These are phyloP conservation scores for Leuctra nigra DNA, from an alignment of 2,888 invertebrate species.

Conservation along the genomic window DNA sequence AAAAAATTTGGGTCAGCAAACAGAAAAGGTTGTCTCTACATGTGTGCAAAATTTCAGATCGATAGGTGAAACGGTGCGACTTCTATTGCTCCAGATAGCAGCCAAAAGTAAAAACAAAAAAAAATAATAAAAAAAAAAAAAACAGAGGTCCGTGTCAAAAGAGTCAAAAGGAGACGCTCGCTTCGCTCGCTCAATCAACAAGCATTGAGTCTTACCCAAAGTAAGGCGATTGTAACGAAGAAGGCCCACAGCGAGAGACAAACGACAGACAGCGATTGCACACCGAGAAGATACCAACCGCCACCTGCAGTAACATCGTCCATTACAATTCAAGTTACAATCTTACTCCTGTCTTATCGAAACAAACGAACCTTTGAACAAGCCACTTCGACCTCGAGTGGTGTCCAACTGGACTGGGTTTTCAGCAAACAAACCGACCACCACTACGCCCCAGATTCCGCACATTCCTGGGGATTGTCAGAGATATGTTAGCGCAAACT, in stretches of 20 bases:
- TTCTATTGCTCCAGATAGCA: no score
- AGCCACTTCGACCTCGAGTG: slow-evolving; percentile 49
- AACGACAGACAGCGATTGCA: slow-evolving; percentile 67
- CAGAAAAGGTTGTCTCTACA: no score
- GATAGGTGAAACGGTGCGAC: no score
- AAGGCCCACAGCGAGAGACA: slow-evolving; percentile 71
- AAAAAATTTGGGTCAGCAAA: no score
- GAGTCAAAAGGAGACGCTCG: no score
- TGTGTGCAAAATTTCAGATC: no score
- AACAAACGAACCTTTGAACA: slow-evolving; percentile 42
- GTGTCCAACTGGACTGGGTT: slow-evolving; percentile 74
- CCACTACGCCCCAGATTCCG: slow-evolving; percentile 62
- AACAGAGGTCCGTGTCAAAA: no score
- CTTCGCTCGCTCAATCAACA: no score
- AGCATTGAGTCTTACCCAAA: slow-evolving; percentile 50
- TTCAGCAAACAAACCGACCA: slow-evolving; percentile 84
- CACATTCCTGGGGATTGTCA: slow-evolving; percentile 9
- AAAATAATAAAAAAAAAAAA: no score
- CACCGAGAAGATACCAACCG: slow-evolving; percentile 78
- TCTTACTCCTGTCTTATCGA: no score
- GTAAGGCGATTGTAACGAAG: slow-evolving; percentile 58
- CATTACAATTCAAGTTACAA: background rate
- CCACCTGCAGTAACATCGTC: slow-evolving; percentile 52
- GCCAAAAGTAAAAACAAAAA: no score
- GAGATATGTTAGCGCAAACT: no score